phyloP scores from a whole-genome alignment of 2,797 vertebrate species.

The Peromyscus aztecus region DNA sequence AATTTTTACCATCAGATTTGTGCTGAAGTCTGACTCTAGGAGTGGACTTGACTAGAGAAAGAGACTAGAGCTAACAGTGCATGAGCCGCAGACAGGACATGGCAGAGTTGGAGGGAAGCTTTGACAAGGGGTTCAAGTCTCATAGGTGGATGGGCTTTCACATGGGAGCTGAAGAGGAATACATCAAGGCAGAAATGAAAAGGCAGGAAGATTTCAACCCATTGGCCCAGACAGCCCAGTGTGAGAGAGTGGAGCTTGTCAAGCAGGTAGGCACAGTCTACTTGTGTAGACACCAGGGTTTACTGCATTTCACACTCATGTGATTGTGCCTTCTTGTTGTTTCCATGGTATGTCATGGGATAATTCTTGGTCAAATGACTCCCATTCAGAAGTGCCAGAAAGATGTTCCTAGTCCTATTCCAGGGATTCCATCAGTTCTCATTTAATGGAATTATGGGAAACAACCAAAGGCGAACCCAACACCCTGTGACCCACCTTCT shows the following conservation, averaged over 20 bases:
- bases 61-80: no score
- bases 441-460: constrained; percentile 60
- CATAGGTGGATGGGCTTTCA: background rate
- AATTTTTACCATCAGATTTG: background rate
- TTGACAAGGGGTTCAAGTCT: background rate
- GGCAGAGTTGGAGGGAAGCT: background rate
- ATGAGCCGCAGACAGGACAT: background rate
- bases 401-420: constrained; percentile 60
- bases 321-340: background rate
- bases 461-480: constrained; percentile 43
- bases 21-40: background rate
- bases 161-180: background rate
- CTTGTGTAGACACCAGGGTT: background rate
- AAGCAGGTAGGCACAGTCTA: background rate
- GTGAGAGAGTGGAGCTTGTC: background rate
- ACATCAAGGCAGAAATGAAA: background rate
- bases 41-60: background rate
- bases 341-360: constrained; percentile 5
- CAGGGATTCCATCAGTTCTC: constrained; percentile 44
- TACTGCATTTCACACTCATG: background rate
- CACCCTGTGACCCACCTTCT: background rate
- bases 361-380: constrained; percentile 58
- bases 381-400: constrained; percentile 54
- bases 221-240: background rate
- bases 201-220: background rate